Evolutionary conservation across 1,140 invertebrate genomes (phyloP).

Genomic region (Arion vulgaris): DNA sequence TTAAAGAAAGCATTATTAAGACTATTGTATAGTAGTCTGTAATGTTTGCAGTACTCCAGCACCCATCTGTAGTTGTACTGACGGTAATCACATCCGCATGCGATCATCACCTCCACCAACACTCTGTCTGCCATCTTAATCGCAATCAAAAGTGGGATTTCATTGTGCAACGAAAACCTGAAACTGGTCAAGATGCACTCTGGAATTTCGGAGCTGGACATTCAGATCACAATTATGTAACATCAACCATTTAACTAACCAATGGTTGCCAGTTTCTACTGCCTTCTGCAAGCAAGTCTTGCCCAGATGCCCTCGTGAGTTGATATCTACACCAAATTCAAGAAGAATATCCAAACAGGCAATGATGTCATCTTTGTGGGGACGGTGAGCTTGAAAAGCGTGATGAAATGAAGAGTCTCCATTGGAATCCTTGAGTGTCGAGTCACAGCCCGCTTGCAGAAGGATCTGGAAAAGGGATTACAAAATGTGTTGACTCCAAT

Average conservation of each 20-base stretch:
- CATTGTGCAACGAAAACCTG: background rate
- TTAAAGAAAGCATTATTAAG: background rate
- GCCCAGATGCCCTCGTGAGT: background rate
- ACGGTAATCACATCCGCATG: slow-evolving; percentile 14
- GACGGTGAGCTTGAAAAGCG: background rate
- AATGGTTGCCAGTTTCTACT: slow-evolving; percentile 21
- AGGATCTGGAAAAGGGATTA: slow-evolving; percentile 1
- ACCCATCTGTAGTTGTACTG: slow-evolving; percentile 13
- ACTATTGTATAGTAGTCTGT: background rate
- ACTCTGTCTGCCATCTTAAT: slow-evolving; percentile 13
- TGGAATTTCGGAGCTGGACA: background rate
- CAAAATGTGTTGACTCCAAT: no score
- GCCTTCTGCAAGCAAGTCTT: slow-evolving; percentile 32
- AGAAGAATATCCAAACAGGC: slow-evolving; percentile 22
- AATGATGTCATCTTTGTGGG: slow-evolving; percentile 6
- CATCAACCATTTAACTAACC: slow-evolving; percentile 27
- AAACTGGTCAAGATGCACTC: background rate
- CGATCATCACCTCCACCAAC: slow-evolving; percentile 22
- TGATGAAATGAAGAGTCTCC: slow-evolving; percentile 19
- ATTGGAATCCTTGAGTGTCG: background rate
- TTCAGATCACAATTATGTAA: slow-evolving; percentile 22
- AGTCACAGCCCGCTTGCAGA: slow-evolving; percentile 19
- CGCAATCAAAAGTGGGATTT: slow-evolving; percentile 12
- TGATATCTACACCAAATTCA: slow-evolving; percentile 5
- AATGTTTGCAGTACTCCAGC: slow-evolving; percentile 16